These are phyloP conservation scores for Chrysolina americana DNA, from an alignment of 2,888 invertebrate genomes.

Conservation along the genomic window DNA sequence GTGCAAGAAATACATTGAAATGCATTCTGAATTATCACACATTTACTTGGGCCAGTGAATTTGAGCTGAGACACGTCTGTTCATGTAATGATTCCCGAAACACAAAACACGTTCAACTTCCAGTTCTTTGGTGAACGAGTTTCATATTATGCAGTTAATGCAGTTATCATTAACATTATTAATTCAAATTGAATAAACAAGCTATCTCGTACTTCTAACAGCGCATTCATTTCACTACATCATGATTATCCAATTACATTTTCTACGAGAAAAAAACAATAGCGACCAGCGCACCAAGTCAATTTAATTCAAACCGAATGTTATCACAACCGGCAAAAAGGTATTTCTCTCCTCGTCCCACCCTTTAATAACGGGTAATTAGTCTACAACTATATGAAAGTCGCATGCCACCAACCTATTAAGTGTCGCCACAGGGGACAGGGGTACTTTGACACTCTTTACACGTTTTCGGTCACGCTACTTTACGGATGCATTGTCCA, in stretches of 20 bases:
- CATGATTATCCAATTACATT: constrained; percentile 12
- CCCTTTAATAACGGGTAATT: constrained; percentile 49
- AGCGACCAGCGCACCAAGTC: not conserved
- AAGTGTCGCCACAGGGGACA: constrained; percentile 52
- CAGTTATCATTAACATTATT: no score
- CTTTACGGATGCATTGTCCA: constrained; percentile 11
- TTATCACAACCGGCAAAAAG: constrained; percentile 36
- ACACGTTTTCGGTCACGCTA: constrained; percentile 43
- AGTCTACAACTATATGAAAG: constrained; percentile 46
- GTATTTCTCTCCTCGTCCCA: constrained; percentile 47
- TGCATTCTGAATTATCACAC: no score
- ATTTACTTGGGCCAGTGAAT: no score
- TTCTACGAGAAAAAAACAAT: constrained; percentile 2
- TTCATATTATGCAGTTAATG: no score
- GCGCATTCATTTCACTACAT: not conserved
- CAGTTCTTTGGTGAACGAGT: no score
- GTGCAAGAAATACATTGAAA: no score
- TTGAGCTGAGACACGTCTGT: no score
- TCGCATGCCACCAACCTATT: constrained; percentile 52
- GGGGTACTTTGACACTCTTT: constrained; percentile 54
- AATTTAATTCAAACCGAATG: constrained; percentile 27
- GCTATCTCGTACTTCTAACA: constrained; percentile 1
- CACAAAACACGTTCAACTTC: no score
- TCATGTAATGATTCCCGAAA: no score
- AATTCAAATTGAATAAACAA: not conserved